Evolutionary conservation across 2,888 invertebrate genomes (phyloP), one percentile per base, ranked within the genome.

Genomic region (Parascotia fuliginaria): DNA sequence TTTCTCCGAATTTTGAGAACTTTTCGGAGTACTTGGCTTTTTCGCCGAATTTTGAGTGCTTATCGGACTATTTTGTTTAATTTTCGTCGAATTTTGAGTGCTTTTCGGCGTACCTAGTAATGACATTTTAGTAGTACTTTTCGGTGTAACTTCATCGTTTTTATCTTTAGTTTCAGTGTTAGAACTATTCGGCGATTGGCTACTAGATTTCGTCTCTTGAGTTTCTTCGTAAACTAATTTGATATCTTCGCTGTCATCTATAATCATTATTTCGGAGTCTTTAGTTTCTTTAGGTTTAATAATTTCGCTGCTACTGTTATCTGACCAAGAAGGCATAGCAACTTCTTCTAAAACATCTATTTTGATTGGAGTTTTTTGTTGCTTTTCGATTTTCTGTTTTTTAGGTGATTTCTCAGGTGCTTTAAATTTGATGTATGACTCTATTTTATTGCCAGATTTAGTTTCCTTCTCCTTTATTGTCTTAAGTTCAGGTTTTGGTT

Each of bases 141-240:
- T 62, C 15, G 46, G 57, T n/a, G 51, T 43, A 12, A 5, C 9
- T 7, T 27, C 44, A 50, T 37, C 42, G 16, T 36, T 31, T 6
- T 9, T 39, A 13, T 29, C 22, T 28, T 47, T 48, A 0, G 32
- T 44, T 16, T 54, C 29, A 1, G 5, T 12, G 41, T 48, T 60
- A 7, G 57, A 49, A 0, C 62, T 45, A 12, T 69, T 52, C 11
- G 68, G 64, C 2, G 78, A 68, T 0, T 59, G 52, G 3, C 65
- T 71, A 0, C 48, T 24, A 0, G 69, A 62, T 44, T 65, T 70
- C 0, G 60, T 40, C 11, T 60, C 64, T 34, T 78, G 66, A 0
- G 93, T 93, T 28, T 94, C 95, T 42, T 93, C 94, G 40, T 93
- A 94, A 5, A 94, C 88, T 24, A 95, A 77, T 60, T 93, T 92